Evolutionary conservation across 2,113 vertebrate species (phyloP), one percentile per base, ranked within the genome.

Genomic region (Pterocles gutturalis): DNA sequence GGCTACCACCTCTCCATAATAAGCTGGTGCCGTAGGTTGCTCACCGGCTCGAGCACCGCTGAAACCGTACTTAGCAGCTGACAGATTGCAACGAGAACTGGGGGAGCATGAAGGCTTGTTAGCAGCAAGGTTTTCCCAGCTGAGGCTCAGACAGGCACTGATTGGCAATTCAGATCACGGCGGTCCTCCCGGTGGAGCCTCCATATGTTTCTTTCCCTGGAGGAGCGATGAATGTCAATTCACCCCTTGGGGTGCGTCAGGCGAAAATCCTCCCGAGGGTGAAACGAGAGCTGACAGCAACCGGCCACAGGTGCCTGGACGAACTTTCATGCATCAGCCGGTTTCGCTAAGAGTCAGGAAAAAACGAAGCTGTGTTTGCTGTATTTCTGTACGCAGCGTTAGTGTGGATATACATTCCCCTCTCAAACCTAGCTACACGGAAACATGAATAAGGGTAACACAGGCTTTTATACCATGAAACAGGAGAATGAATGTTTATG

Each of bases 171-270:
- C 97, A 55, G 29, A 95, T 87, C 95, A 89, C 76, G 45, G 87
- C 33, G 70, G 6, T 62, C 1, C 77, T 96, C 97, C 97, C 93
- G 1, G 41, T 78, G 93, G 96, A 97, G 93, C 29, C 46, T 97
- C 97, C 97, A 87, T 97, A 95, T 97, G 97, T 75, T 97, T 85
- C 85, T 92, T 78, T 92, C 96, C 96, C 96, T 96, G 89, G 96
- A 97, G 96, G 94, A 96, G 89, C 55, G 19, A 96, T 97, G 96
- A 98, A 97, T 97, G 96, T 97, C 97, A 97, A 96, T 97, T 92
- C 95, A 92, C 87, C 96, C 96, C 93, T 96, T 96, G 93, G 94
- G 94, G 93, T 87, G 67, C 28, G 5, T 87, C 96, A 91, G 91
- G 92, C 7, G 4, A 78, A 94, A 95, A 91, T 31, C 89, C 96